Base-by-base conservation (phyloP, 2,113 vertebrate species). In the Alligator mississippiensis region DNA sequence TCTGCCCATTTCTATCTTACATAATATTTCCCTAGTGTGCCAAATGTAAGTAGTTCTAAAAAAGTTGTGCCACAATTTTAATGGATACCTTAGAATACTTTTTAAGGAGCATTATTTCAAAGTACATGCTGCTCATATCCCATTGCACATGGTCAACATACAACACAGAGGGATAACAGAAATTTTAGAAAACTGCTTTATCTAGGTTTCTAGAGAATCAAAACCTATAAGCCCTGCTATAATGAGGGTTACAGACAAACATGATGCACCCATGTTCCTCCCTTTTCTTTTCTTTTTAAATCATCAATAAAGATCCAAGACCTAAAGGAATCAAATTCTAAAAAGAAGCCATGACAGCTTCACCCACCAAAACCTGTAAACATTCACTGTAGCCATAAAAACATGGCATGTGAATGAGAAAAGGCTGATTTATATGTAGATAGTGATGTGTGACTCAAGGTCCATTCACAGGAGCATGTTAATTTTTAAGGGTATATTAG, bases 141-240 rank as follows among this genome's bases (percentile, higher is more conserved):
- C 3, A 0, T 54, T 3, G 72, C 34, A 21, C 0, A 0, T 1
- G 7, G 84, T 72, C 55, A 18, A 54, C 81, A 54, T n/a, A 90
- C 38, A 70, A 15, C 1, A 0, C 28, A 15, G 15, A n/a, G 60
- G n/a, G 15, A 19, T 77, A 3, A 2, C 11, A 77, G 54, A 2
- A 2, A 4, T 2, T 1, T 21, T 5, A 24, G 66, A 25, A 75
- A 80, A 9, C 16, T 4, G 8, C 16, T 60, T 80, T 17, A 74
- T 47, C 66, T 30, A 18, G 11, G 30, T 0, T 0, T 30, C 85
- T 68, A 61, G 70, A 87, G 59, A 25, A 62, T 25, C 28, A 72
- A 79, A 64, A 15, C 28, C 60, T 78, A 77, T 28, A 60, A 89
- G 64, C 83, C 82, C 60, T 84, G 83, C 64, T 61, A 3, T 3